Conservation (phyloP, 2,888 invertebrate genomes). For the Acanthosoma haemorrhoidale region DNA sequence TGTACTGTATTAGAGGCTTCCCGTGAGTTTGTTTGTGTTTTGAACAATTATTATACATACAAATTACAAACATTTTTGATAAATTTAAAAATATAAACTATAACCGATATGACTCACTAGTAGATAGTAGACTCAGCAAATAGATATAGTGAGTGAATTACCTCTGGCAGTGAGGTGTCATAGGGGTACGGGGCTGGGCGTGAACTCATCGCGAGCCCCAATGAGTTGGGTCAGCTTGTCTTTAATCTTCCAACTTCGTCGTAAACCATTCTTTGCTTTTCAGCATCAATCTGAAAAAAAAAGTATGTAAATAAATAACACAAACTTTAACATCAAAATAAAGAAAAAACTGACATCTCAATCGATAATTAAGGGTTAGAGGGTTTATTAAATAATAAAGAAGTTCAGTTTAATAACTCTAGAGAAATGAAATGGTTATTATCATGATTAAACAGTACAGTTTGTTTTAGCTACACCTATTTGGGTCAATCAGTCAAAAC, state of each 20-base stretch:
- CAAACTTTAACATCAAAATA: not conserved
- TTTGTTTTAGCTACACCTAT: no score
- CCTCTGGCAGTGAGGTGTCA: conserved; percentile 48
- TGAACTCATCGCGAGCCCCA: conserved; percentile 43
- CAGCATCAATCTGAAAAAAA: conserved; percentile 16
- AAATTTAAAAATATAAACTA: no score
- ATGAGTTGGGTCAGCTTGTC: conserved; percentile 51
- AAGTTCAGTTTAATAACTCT: no score
- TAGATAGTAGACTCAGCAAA: no score
- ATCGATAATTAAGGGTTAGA: not conserved
- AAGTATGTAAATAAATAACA: not conserved
- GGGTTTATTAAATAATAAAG: not conserved
- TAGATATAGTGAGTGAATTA: conserved; percentile 37
- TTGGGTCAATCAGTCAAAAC: no score
- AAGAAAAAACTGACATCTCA: not conserved
- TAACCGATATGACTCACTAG: no score
- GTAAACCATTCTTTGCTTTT: conserved; percentile 47
- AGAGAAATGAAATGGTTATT: no score
- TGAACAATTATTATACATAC: no score
- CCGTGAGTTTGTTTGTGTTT: no score
- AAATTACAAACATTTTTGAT: no score
- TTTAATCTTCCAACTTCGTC: conserved; percentile 48
- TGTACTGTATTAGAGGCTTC: no score
- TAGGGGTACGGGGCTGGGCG: conserved; percentile 37
- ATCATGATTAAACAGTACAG: no score